A percentile compares a stretch with the other conserved stretches of the same genome.
Evolutionary conservation across 1,140 invertebrate species (phyloP).

Genomic region (Brachionus manjavacas): DNA sequence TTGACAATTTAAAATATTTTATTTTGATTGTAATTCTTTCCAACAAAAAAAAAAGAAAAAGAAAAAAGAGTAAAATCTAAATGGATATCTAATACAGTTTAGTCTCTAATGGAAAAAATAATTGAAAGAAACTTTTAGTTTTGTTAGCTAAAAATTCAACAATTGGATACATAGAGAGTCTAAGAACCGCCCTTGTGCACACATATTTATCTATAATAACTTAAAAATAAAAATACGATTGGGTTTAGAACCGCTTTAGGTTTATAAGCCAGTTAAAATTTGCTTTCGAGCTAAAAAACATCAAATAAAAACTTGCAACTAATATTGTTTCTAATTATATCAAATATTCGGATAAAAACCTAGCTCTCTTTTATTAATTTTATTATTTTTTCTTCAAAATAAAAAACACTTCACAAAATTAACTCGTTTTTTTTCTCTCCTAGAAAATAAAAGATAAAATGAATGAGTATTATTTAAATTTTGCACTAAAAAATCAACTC

Average conservation of each 20-base stretch:
- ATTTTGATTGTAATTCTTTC: constrained; percentile 6
- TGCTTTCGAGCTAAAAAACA: neutral
- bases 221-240: neutral
- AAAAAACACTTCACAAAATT: neutral
- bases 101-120: neutral
- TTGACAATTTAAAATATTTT: constrained; percentile 30
- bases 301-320: constrained; percentile 23
- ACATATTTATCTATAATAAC: neutral
- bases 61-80: neutral
- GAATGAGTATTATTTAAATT: neutral
- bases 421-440: neutral
- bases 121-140: constrained; percentile 16
- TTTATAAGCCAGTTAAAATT: neutral
- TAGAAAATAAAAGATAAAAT: neutral
- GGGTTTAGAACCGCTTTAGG: neutral
- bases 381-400: neutral
- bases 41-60: no score
- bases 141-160: neutral
- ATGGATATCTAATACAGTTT: neutral
- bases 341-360: neutral
- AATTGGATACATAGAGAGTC: constrained; percentile 14
- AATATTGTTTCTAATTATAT: constrained; percentile 34
- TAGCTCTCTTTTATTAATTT: neutral
- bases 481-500: neutral
- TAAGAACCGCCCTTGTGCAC: neutral